Base-by-base conservation (phyloP, 2,888 invertebrate species). In the Epinotia ramella region DNA sequence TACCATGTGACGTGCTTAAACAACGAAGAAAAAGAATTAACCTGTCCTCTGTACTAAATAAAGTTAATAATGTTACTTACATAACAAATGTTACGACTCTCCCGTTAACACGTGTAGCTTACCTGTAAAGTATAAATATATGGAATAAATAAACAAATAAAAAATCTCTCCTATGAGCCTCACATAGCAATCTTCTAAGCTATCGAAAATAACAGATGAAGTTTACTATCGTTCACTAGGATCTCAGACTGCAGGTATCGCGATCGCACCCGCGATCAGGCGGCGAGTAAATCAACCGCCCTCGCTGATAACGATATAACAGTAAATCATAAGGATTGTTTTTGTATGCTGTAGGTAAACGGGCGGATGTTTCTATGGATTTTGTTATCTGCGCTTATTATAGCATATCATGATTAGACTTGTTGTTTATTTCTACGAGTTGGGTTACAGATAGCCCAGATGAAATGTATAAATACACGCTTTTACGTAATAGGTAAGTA, bases 241-340 rank as follows among this genome's bases (percentile, higher is more conserved):
- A 77, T 75, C 75, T 73, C 68, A n/a, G 20, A 24, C 40, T 57
- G 40, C 28, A 57, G 40, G 62, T 57, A 75, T 74, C 74, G 71
- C 74, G 77, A 77, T 77, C 49, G 70, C 46, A 57, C 33, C 53
- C 74, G 73, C 80, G 82, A 84, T 84, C 82, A 84, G 87, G 85
- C 85, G 84, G 81, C 83, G 85, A 88, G 91, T 92, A 93, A 93
- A 93, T 93, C 93, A 92, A 89, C 84, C 91, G 84, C 92, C 89
- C 91, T 89, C 82, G 80, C 79, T 86, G 93, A 93, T 93, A 93
- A 89, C 87, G 86, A 84, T 85, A 87, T 84, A 84, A 53, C 74
- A 62, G 87, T 92, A 92, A 91, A 93, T 93, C 91, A 93, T 90
- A 91, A 89, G 62, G 89, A 91, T 91, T 91, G 89, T 91, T 89